Evolutionary conservation across 2,888 invertebrate genomes (phyloP), one percentile per base, ranked within the genome.

Genomic region (Drosophila neonasuta): DNA sequence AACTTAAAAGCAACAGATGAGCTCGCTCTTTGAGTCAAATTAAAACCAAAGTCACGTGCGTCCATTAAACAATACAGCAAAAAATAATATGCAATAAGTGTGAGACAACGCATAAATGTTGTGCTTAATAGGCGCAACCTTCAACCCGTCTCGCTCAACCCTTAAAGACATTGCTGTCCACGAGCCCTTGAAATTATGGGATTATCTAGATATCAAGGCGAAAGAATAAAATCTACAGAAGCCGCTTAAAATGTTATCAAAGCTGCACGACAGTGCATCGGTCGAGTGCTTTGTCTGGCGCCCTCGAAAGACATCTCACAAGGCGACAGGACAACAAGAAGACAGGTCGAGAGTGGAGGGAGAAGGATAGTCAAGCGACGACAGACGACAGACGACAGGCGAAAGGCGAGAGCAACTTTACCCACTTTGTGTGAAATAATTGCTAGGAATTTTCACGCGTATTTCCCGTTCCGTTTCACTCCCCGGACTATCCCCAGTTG

Each of bases 371-470:
- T 20, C 20, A 20, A 20, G 10, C 57, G 50, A 60, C 29, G 71
- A 59, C 49, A 51, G 60, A 58, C 32, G 49, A 41, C 44, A 54
- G 64, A 32, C 58, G 59, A 51, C 48, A 50, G 24, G 24, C 32
- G 49, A 42, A 44, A 59, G 58, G 55, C 46, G 62, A 41, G 42
- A 42, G 52, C 42, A 73, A 49, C 62, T 80, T 83, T 75, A 67
- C 64, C 68, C 65, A 81, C 84, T 86, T 86, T 85, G 74, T 85
- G 80, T 71, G 77, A 76, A 82, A 84, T 86, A 88, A 86, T 86
- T 88, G 87, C 87, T 76, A 68, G 89, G 86, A 80, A 86, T 86
- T 87, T 88, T 77, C 86, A 80, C 86, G 88, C 83, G 80, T 79
- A 88, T 88, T 80, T 86, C 87, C 88, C 71, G 61, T 71, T 69